Percentiles rank a stretch among this genome's conserved stretches.
phyloP scores from a whole-genome alignment of 2,113 vertebrate species.

The Solenodon paradoxus region DNA sequence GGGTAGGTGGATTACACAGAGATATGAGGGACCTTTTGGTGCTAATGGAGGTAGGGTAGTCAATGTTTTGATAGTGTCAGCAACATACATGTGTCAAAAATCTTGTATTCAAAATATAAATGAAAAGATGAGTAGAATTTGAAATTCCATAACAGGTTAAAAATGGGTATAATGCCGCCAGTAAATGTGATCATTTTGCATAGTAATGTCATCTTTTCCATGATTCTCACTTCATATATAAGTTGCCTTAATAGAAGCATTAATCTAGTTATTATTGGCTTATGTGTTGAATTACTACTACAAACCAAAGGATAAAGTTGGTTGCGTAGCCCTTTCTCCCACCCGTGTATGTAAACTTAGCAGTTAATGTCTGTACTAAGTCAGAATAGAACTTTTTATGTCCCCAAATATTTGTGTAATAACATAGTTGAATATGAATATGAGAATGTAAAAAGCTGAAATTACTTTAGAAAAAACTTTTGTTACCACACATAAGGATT shows the following conservation, averaged over 20 bases:
- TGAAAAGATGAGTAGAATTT: not conserved
- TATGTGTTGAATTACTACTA: not conserved
- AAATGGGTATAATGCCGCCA: not conserved
- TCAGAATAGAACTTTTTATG: not conserved
- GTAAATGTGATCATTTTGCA: not conserved
- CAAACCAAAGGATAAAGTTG: not conserved
- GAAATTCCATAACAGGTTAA: not conserved
- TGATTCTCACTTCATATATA: not conserved
- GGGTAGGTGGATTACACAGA: not conserved
- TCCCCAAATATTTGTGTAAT: not conserved
- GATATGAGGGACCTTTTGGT: not conserved
- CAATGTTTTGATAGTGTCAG: not conserved
- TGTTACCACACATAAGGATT: not conserved
- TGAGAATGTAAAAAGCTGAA: not conserved
- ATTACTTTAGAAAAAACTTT: not conserved
- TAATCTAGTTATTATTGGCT: not conserved
- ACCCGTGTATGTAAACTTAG: not conserved
- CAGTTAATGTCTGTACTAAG: not conserved
- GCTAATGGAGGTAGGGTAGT: not conserved
- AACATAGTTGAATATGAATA: not conserved
- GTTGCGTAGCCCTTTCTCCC: not conserved
- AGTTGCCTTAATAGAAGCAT: not conserved
- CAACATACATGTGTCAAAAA: not conserved
- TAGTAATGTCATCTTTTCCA: not conserved
- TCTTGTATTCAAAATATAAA: not conserved